Percentiles rank a stretch among this genome's conserved stretches.
Conservation (phyloP, 2,797 vertebrate species). For the Limnodromus scolopaceus region DNA sequence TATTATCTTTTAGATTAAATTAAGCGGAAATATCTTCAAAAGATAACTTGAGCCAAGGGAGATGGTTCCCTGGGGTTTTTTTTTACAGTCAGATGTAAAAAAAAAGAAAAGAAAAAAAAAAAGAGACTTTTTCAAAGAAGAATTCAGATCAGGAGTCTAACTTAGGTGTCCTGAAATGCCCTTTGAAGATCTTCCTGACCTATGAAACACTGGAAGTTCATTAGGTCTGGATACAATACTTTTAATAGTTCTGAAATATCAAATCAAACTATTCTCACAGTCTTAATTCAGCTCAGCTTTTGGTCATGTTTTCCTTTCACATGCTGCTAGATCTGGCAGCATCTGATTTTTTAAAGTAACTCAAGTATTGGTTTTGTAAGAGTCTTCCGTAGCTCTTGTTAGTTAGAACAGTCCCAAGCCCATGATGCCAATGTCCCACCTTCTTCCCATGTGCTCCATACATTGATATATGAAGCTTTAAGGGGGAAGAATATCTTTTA, state of each 20-base stretch:
- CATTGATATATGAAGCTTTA: neutral
- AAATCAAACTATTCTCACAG: neutral
- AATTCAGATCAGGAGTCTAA: neutral
- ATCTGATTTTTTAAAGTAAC: neutral
- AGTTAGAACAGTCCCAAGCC: neutral
- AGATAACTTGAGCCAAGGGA: neutral
- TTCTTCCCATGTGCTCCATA: neutral
- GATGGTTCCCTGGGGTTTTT: rapidly evolving
- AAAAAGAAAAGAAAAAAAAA: neutral
- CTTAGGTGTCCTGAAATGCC: neutral
- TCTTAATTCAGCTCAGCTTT: neutral
- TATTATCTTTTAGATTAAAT: neutral
- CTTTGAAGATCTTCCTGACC: neutral
- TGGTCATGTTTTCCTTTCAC: neutral
- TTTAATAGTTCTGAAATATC: neutral
- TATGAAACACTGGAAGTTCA: neutral
- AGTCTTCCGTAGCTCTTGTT: neutral
- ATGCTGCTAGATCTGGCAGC: neutral
- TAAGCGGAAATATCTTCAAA: neutral
- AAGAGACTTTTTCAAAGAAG: neutral
- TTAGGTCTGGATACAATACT: neutral
- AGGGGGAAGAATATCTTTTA: neutral
- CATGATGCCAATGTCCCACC: neutral
- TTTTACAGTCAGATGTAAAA: neutral
- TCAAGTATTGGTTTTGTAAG: neutral